Evolutionary conservation across 2,888 invertebrate genomes (phyloP).

Genomic region (Lamellibrachia satsuma): DNA sequence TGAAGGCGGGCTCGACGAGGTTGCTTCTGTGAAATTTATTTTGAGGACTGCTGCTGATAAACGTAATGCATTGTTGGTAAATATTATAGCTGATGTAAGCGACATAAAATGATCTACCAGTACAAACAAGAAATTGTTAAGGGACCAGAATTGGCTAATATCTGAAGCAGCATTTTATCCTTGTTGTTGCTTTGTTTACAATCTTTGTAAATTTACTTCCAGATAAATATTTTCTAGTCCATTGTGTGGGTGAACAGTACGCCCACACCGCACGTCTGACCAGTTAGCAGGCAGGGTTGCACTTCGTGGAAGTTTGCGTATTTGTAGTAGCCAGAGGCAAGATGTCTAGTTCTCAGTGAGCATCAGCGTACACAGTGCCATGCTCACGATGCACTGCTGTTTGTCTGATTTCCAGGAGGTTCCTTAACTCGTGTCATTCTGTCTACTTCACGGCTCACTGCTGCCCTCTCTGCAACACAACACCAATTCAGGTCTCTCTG

Average conservation of each 20-base stretch:
- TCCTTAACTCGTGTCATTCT: not conserved
- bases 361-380: not conserved
- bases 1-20: not conserved
- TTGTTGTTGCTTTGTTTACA: not conserved
- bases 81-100: not conserved
- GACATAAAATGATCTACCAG: not conserved
- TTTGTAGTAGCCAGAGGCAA: not conserved
- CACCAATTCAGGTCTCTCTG: not conserved
- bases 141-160: not conserved
- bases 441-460: constrained; percentile 5
- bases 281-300: not conserved
- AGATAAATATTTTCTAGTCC: not conserved
- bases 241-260: not conserved
- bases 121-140: not conserved
- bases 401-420: not conserved
- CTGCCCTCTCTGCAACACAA: constrained; percentile 5
- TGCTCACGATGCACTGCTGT: constrained; percentile 3
- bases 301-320: not conserved
- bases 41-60: not conserved
- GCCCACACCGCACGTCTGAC: not conserved
- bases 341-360: not conserved
- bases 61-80: not conserved
- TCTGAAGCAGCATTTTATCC: not conserved
- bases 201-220: not conserved
- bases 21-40: not conserved